Evolutionary conservation across 2,888 invertebrate species (phyloP).

Genomic region (Salpingus planirostris): DNA sequence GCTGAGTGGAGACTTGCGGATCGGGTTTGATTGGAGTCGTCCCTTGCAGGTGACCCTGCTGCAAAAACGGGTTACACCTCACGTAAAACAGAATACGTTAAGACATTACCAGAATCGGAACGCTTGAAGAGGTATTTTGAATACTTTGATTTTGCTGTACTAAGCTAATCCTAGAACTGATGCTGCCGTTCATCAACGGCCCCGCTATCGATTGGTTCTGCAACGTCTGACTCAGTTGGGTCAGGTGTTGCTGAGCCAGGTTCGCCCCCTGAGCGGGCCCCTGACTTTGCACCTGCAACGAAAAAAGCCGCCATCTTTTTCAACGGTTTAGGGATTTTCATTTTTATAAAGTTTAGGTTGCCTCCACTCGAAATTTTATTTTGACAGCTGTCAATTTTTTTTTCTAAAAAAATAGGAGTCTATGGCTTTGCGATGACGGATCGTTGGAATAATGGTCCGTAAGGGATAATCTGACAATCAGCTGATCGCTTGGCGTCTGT

Average conservation of each 20-base stretch:
- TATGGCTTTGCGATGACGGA: no score
- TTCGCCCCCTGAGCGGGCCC: slow-evolving; percentile 18
- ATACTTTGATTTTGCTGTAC: slow-evolving; percentile 43
- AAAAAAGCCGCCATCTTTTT: no score
- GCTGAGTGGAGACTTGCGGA: slow-evolving; percentile 32
- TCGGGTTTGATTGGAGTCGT: slow-evolving; percentile 16
- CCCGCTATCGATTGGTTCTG: slow-evolving; percentile 24
- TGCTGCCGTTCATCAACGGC: slow-evolving; percentile 36
- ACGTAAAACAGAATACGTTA: slow-evolving; percentile 1
- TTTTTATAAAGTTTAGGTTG: no score
- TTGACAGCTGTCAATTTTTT: background rate
- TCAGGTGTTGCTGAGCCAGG: slow-evolving; percentile 30
- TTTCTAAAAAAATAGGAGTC: slow-evolving; percentile 1
- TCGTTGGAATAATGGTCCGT: no score
- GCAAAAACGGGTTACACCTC: slow-evolving; percentile 8
- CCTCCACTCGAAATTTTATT: no score
- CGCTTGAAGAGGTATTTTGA: slow-evolving; percentile 47
- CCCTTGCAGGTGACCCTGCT: slow-evolving; percentile 28
- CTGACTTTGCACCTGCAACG: slow-evolving; percentile 19
- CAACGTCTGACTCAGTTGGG: slow-evolving; percentile 27
- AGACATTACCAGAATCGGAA: slow-evolving; percentile 57
- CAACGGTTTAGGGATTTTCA: no score
- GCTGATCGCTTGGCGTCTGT: no score
- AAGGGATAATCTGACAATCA: no score
- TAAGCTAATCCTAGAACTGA: slow-evolving; percentile 41